Evolutionary conservation across 2,113 vertebrate species (phyloP), one percentile per base, ranked within the genome.

Genomic region (Ailuropoda melanoleuca): DNA sequence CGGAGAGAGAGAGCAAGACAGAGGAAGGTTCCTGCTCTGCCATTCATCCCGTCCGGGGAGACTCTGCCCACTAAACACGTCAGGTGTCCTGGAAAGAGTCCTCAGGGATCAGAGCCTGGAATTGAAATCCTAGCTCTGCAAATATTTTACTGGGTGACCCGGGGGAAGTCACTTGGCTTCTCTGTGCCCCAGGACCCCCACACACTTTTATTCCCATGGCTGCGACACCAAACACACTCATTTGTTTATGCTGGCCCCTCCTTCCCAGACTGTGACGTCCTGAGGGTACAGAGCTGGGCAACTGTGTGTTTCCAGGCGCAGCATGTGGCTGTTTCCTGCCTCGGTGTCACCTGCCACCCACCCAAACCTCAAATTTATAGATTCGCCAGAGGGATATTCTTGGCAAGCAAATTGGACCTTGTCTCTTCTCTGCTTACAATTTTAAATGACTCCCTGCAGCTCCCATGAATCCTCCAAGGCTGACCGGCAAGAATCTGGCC

Each of bases 101-200:
- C 85, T 58, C 21, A 77, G 39, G 29, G 4, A 1, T 19, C 24
- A 2, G 78, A 78, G 53, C n/a, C 60, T 24, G 17, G 58, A 60
- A 39, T 18, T 66, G 31, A 75, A 58, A 21, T 77, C 46, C 6
- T 8, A 31, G 50, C 8, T 95, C 68, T 62, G 15, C 14, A 13
- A 56, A 5, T 84, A n/a, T 26, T 31, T 72, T 2, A 1, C 85
- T 74, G 8, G 4, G 15, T 29, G 11, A 60, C 31, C 21, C 3
- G 34, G 31, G 56, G 48, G 39, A 43, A 50, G 31, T 26, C 90
- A 8, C 58, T n/a, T 48, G n/a, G 50, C 34, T 15, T 77, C 66
- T 66, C 18, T 39, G 78, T 34, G 53, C 24, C 74, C n/a, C 0
- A 0, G 34, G 14, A 8, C 29, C 26, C 0, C 37, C 14, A 0